phyloP scores from a whole-genome alignment of 2,797 vertebrate species.

The Danio tinwini region DNA sequence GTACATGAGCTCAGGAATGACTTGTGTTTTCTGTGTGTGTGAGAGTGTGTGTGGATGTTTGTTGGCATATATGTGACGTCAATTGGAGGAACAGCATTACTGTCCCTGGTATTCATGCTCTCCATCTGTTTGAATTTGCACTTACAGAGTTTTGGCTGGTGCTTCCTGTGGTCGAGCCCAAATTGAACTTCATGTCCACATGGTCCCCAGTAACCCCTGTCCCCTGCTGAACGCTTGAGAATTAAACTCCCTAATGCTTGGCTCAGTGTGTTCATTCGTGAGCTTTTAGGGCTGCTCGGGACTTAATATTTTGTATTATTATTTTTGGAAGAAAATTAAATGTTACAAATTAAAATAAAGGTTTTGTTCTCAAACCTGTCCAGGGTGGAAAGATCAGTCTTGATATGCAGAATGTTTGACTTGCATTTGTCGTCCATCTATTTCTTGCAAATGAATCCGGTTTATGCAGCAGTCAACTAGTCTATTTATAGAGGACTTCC shows the following conservation, averaged over 20 bases:
- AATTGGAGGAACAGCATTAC: conserved; percentile 32
- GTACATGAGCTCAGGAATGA: conserved; percentile 34
- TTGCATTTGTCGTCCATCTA: neutral
- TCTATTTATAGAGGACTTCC: neutral
- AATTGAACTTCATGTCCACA: conserved; percentile 24
- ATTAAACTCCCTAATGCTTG: neutral
- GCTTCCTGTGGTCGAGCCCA: conserved; percentile 32
- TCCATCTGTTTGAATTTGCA: conserved; percentile 38
- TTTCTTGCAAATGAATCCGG: neutral
- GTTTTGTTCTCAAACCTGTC: neutral
- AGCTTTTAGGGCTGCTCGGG: conserved; percentile 16
- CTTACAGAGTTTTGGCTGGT: conserved; percentile 24
- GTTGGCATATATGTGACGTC: neutral
- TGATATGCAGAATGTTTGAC: neutral
- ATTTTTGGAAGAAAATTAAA: conserved; percentile 11
- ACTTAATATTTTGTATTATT: neutral
- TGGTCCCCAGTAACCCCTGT: neutral
- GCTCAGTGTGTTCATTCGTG: neutral
- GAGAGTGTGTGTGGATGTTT: neutral
- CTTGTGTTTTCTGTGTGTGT: neutral
- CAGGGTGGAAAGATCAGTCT: neutral
- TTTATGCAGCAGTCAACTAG: neutral
- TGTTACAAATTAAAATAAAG: neutral
- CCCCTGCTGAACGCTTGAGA: conserved; percentile 8
- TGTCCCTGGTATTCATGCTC: conserved; percentile 29